Base-by-base conservation (phyloP, 1,140 invertebrate genomes). In the Heliconius hewitsoni region DNA sequence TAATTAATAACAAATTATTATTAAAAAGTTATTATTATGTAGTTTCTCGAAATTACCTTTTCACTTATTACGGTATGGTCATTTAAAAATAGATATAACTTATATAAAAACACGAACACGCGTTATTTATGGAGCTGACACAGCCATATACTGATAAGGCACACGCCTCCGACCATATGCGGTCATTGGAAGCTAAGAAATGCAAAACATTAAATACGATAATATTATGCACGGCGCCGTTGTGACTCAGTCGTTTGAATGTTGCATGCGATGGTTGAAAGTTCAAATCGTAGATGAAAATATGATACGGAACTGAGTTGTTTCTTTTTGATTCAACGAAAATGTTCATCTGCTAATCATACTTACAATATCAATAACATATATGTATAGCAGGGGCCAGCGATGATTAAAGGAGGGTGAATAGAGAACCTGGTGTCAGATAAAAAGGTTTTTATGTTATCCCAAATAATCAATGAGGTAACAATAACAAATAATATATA, bases 11-110 rank as follows among this genome's bases (percentile, higher is more conserved):
- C 42, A 46, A 46, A 46, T 13, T 13, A 46, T 46, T 57, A 23
- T 57, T 23, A 57, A 23, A 57, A 57, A 57, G 11, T 0, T n/a
- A 60, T 23, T 60, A 27, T 3, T 60, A 60, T 3, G 19, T 60
- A 60, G 8, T 27, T 23, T 60, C 8, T 57, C 19, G 46, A 55
- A 55, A 18, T 55, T 55, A 55, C 8, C 9, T 60, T 27, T 66
- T 27, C 11, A 18, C n/a, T 66, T 66, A 66, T 66, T 66, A 16
- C 60, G 13, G 60, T 27, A 66, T 66, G 60, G 60, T 30, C 60
- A 66, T 66, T 66, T 66, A 66, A 66, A 66, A 66, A 66, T 66
- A 66, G 60, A 66, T 9, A 66, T 30, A 66, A 66, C n/a, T 23
- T 8, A 16, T 66, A 66, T 66, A 66, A 66, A 66, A 66, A 66